Base-by-base conservation (phyloP, 2,888 invertebrate species). In the Hydrotaea cyrtoneurina region DNA sequence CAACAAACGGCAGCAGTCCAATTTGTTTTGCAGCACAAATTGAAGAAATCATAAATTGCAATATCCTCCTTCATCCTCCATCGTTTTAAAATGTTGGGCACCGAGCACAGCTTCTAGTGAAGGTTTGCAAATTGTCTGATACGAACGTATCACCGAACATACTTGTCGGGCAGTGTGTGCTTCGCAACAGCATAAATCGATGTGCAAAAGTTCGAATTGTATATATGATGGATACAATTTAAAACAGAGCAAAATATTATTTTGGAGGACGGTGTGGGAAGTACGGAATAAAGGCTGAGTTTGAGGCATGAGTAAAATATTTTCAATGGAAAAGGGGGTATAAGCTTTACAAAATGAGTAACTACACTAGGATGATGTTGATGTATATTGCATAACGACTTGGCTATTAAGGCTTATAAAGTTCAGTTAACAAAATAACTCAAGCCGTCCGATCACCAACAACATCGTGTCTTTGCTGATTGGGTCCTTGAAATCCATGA, bases 31-130 rank as follows among this genome's bases (percentile, higher is more conserved):
- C 62, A 62, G n/a, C 13, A 39, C 69, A 43, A 69, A 69, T 69
- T 69, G 46, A 69, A 69, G 69, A 69, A 69, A 69, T 69, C 46
- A 69, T 43, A 69, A 23, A 69, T 46, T 69, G 46, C 46, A 69
- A 69, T 69, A 69, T 43, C 69, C 69, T 46, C 46, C 11, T 11
- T 39, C 39, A 3, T 36, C 36, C 36, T 3, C 36, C 36, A 36
- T 36, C 36, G 4, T 36, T n/a, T n/a, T 8, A 36, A 36, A 36
- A 36, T 36, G n/a, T n/a, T n/a, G n/a, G n/a, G n/a, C n/a, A n/a
- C n/a, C n/a, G 11, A 17, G 15, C 15, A 15, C 13, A 59, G 8
- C 13, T 59, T 59, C 15, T 59, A 23, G n/a, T 23, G 59, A 11
- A 15, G 26, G 59, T 13, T 21, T n/a, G n/a, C 1, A 50, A 50